Percentiles rank a stretch among this genome's conserved stretches.
Conservation (phyloP, 2,797 vertebrate genomes). For the Dermochelys coriacea region DNA sequence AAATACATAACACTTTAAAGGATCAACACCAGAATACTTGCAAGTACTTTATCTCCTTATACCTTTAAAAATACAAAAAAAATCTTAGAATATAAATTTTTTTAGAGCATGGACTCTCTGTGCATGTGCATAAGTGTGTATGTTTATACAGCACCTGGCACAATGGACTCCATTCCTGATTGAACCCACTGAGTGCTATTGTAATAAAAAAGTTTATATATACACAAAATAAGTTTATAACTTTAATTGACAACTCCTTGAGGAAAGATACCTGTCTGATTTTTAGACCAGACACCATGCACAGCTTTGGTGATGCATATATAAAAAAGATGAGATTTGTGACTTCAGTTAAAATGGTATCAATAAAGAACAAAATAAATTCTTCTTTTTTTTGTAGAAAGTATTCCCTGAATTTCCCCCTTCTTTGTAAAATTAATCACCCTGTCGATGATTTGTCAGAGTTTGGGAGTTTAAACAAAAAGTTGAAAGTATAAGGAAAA, state of each 20-base stretch:
- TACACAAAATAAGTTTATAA: no score
- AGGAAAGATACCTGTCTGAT: background rate
- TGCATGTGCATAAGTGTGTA: background rate
- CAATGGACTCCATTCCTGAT: no score
- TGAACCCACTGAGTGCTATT: no score
- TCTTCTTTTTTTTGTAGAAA: background rate
- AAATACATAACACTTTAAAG: background rate
- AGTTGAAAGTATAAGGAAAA: background rate
- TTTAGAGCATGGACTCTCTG: background rate
- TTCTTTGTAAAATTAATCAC: background rate
- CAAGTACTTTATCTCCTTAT: background rate
- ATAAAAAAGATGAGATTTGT: background rate
- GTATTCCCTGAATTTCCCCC: background rate
- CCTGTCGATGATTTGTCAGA: background rate
- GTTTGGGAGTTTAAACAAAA: background rate
- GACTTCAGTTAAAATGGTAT: background rate
- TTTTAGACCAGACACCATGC: background rate
- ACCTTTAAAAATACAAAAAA: background rate
- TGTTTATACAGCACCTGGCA: no score
- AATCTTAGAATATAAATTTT: background rate
- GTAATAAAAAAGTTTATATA: no score
- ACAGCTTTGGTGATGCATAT: background rate
- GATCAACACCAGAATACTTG: background rate
- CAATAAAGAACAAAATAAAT: background rate
- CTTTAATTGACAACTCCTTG: no score